Evolutionary conservation across 1,140 invertebrate genomes (phyloP), one percentile per base, ranked within the genome.

Genomic region (Carcinoscorpius rotundicauda): DNA sequence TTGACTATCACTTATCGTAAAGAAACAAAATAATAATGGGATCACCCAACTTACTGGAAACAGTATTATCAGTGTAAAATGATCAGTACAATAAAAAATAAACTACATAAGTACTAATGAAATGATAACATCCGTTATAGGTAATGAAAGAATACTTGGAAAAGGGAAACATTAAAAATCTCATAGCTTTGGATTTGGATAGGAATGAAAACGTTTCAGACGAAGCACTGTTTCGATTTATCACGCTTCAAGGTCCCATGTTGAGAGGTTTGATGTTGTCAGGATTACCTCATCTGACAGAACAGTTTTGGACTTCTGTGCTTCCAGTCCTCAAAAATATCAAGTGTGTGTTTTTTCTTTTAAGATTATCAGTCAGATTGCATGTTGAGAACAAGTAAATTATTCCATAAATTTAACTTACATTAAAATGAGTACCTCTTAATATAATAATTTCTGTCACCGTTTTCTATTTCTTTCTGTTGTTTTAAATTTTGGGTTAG

Each of bases 201-300:
- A 85, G 91, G 64, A 98, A 94, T 0, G 93, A 98, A 75, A 98
- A 95, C 76, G 79, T 99, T 58, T 87, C 85, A 3, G 97, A 99
- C 75, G 93, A 96, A 73, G 87, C 85, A 5, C 81, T 99, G 49
- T 86, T 91, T 68, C 91, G 93, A 73, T 96, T 98, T 76, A 77
- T 99, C 50, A 89, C 87, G 58, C 84, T 87, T 58, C 85, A 94
- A 77, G 97, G 95, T 1, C 82, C 85, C 67, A 91, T 96, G 76
- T 79, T 99, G 8, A 84, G 83, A 74, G 97, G 91, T 0, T 81
- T 98, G 29, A 85, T 86, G 65, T 79, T 98, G 2, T 91, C 90
- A 56, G 97, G 97, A 51, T 98, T 99, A 87, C 87, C 94, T 1
- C 96, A 98, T 75, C 89, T 99, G 69, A 95, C 94, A 2, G 97